Conservation (phyloP, 1,140 invertebrate genomes). For the Drosophila micromelanica region DNA sequence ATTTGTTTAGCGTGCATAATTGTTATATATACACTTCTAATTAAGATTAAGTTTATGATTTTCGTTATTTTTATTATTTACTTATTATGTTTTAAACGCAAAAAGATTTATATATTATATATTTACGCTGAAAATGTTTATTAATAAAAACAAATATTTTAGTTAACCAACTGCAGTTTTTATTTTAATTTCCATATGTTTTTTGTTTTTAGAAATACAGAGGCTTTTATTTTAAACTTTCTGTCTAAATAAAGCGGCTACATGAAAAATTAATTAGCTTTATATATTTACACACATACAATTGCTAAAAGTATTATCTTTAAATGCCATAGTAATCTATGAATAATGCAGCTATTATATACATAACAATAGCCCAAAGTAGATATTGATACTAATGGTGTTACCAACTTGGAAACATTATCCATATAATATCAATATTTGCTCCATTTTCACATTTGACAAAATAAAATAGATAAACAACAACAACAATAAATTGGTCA, state of each 20-base stretch:
- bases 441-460: constrained; percentile 82
- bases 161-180: constrained; percentile 59
- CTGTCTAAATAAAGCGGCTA: constrained; percentile 27
- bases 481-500: constrained; percentile 48
- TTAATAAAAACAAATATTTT: constrained; percentile 79
- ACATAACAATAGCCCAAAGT: constrained; percentile 82
- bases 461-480: constrained; percentile 42
- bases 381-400: constrained; percentile 69
- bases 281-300: constrained; percentile 67
- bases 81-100: constrained; percentile 79
- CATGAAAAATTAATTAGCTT: constrained; percentile 32
- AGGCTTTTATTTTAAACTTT: constrained; percentile 57
- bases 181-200: constrained; percentile 26
- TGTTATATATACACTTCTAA: constrained; percentile 72
- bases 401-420: not conserved
- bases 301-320: constrained; percentile 63
- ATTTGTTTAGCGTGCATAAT: constrained; percentile 78
- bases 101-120: constrained; percentile 42
- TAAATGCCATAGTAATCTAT: constrained; percentile 69
- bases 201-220: constrained; percentile 26
- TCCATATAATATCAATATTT: constrained; percentile 73
- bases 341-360: constrained; percentile 51
- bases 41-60: constrained; percentile 74
- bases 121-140: constrained; percentile 80
- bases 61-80: constrained; percentile 79